Evolutionary conservation across 35 echinoderm and acorn worm genomes (phyloP), one percentile per base, ranked within the genome.

Genomic region (Acanthaster planci): DNA sequence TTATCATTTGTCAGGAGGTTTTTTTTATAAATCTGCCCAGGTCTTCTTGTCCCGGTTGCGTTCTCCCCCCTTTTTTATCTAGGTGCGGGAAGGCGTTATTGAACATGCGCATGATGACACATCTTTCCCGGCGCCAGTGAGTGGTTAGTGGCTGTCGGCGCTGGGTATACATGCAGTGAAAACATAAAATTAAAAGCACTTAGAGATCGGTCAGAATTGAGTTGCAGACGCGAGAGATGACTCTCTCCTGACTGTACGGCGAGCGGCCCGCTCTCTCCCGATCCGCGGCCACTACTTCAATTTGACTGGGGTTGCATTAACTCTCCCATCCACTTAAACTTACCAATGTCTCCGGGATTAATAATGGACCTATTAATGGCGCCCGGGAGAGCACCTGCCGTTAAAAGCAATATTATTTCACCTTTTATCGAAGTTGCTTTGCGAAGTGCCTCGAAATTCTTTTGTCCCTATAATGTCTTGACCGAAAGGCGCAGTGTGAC

Each of bases 381-480:
- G 64, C 64, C 64, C 30, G 9, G 14, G 19, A 72, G 64, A 72
- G 64, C 64, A 72, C 64, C 64, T 72, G 64, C 64, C 64, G 64
- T 72, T 72, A 72, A 72, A 72, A 72, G 64, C 64, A 72, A 72
- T 72, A 72, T 72, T 72, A 72, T 72, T 72, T 72, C 64, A 72
- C 64, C 64, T 72, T 72, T 72, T n/a, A 21, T 72, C 19, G 30
- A 72, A 72, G 26, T 14, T 72, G 64, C 34, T 12, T 72, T 72
- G 64, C 23, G 30, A 6, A 72, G 64, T 26, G 34, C 64, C 64
- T 72, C 2, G 10, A 72, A 72, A 47, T 47, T 72, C 64, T 26
- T 31, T 72, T 72, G 64, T 72, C 19, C 64, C 42, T 47, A 47
- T n/a, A n/a, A n/a, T 47, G 42, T 47, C 42, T 12, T 47, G 4